Base-by-base conservation (phyloP, 2,888 invertebrate genomes). In the Tetanocera ferruginea region DNA sequence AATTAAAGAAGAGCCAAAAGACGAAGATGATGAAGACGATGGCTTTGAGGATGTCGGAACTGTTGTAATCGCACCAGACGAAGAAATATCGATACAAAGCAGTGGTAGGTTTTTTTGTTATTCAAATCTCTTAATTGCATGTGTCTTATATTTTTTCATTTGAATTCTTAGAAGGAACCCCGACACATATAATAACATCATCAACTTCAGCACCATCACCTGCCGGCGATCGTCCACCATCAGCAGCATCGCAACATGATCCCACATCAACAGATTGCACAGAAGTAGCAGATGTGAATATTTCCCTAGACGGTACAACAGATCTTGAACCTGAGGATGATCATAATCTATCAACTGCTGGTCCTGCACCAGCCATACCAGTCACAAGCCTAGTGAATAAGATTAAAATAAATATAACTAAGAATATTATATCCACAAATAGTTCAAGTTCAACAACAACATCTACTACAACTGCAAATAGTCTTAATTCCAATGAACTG, bases 331-430 rank as follows among this genome's bases (percentile, higher is more conserved):
- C 93, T 14, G 92, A 92, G 60, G 91, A 92, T 76, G 90, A 92
- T 2, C 89, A 88, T 79, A 87, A 87, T 81, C 80, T 87, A 76
- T 88, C 88, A 76, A 84, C 87, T 80, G 84, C 91, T 14, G 90
- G 91, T 25, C 84, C 90, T 8, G 85, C 88, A 84, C 84, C 85
- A 79, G 84, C 85, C 72, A 91, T 88, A 85, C 85, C 88, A 82
- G 83, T 88, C 85, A 86, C 88, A 28, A 84, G 86, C 84, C 85
- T 90, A 79, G 87, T 87, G 85, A 92, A 92, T 83, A 93, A 92
- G 87, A 96, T 96, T 82, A 94, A 95, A 85, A 96, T 96, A 89
- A 96, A 95, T 91, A 96, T 96, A 86, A 93, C 94, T 83, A 95
- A 95, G 88, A 91, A 93, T 11, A 84, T 80, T 83, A 87, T 93